Base-by-base conservation (phyloP, 2,797 vertebrate genomes). In the Parauchenoglanis punctatus region DNA sequence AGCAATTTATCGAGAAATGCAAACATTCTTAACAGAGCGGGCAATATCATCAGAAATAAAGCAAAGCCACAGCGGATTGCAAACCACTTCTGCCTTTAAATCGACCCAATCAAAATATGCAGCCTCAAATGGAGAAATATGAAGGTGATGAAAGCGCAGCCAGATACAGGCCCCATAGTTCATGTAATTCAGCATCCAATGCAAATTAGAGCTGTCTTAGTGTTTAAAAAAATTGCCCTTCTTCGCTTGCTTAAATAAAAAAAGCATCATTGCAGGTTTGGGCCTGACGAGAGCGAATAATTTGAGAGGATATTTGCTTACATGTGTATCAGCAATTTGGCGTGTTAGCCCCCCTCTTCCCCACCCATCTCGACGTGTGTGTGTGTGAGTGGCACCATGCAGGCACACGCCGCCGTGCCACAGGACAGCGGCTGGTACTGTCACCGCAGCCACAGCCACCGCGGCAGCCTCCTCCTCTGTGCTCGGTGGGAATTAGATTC, bases 261-360 rank as follows among this genome's bases (percentile, higher is more conserved):
- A 73, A 76, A 76, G 95, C 95, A 93, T 96, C 93, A 92, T 93
- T 88, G 90, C 90, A 86, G 90, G 93, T 92, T 94, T 94, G 94
- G 94, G 94, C 95, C 96, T 95, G 96, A 96, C 93, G 96, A 97
- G 96, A 96, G 95, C 95, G 88, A 91, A 90, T 91, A 88, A 90
- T 91, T 92, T 90, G 87, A 84, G 86, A 90, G 89, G 90, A 91
- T 92, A 91, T 92, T 92, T 92, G 90, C 89, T 91, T 92, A 92
- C 91, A 92, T 90, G 91, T 92, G 91, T 92, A 92, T 91, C 93
- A 96, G 95, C 96, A 96, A 96, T 96, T 95, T 95, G 92, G 93
- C 81, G 92, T 87, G 81, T 91, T 93, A 91, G 89, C 93, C 93
- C 87, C 91, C 93, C 93, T 90, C 85, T 49, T 73, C 65, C 84